Conservation (phyloP, 2,888 invertebrate species). For the Ornithoptera priamus region DNA sequence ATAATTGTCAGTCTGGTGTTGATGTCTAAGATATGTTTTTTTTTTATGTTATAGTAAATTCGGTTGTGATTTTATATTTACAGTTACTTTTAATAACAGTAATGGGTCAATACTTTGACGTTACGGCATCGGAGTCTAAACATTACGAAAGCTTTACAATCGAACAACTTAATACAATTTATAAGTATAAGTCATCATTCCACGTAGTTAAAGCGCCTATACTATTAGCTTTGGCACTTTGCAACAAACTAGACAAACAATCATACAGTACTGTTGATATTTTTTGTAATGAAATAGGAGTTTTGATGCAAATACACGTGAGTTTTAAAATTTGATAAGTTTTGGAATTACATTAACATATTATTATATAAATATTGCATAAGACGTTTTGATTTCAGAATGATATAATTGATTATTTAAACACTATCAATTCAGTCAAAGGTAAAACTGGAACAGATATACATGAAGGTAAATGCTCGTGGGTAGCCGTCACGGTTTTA, state of each 20-base stretch:
- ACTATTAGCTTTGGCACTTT: constrained; percentile 86
- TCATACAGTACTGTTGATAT: constrained; percentile 86
- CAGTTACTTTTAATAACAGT: too few relatives aligned
- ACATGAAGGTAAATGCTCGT: constrained; percentile 94
- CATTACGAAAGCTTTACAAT: too few relatives aligned
- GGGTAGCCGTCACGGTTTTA: constrained; percentile 91
- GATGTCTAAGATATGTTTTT: background rate
- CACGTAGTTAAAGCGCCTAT: constrained; percentile 18
- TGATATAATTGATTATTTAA: constrained; percentile 91
- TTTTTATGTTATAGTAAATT: too few relatives aligned
- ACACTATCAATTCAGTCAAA: constrained; percentile 84
- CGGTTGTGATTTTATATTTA: too few relatives aligned
- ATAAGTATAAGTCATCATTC: background rate
- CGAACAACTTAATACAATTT: too few relatives aligned
- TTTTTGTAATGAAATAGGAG: constrained; percentile 91
- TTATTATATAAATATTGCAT: too few relatives aligned
- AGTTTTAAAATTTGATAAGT: constrained; percentile 34
- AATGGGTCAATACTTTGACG: too few relatives aligned
- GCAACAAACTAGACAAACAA: constrained; percentile 83
- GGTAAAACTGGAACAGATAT: constrained; percentile 91
- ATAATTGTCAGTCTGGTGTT: too few relatives aligned
- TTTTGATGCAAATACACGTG: constrained; percentile 93
- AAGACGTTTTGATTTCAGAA: too few relatives aligned
- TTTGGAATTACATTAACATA: too few relatives aligned
- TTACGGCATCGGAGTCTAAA: too few relatives aligned